These are phyloP conservation scores for Remorina albescens DNA, from an alignment of 2,797 vertebrate species.

Conservation along the genomic window DNA sequence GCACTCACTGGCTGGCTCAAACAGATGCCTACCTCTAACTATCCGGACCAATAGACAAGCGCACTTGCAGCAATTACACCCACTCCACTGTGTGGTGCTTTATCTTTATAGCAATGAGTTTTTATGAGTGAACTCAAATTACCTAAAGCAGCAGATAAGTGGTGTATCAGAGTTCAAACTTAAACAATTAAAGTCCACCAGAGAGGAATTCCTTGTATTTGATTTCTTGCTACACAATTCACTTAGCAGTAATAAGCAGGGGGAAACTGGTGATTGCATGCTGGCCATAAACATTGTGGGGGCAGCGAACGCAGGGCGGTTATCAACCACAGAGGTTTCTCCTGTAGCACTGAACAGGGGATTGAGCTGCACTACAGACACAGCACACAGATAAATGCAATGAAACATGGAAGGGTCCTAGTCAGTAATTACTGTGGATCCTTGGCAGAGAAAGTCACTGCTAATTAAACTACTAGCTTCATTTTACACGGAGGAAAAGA, in stretches of 20 bases:
- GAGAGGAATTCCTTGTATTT: conserved; percentile 64
- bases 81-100: conserved; percentile 47
- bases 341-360: conserved; percentile 48
- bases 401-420: conserved; percentile 71
- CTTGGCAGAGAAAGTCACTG: conserved; percentile 71
- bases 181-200: conserved; percentile 67
- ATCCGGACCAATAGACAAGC: conserved; percentile 46
- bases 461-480: conserved; percentile 82
- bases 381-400: conserved; percentile 76
- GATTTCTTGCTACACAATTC: conserved; percentile 58
- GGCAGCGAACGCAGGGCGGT: conserved; percentile 10
- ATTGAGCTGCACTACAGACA: conserved; percentile 50
- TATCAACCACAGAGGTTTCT: conserved; percentile 56
- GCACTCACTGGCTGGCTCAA: conserved; percentile 24
- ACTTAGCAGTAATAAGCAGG: conserved; percentile 58
- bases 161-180: conserved; percentile 63
- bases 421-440: conserved; percentile 79
- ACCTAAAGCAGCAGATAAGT: conserved; percentile 62
- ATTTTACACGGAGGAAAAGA: conserved; percentile 52
- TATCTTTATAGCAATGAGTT: conserved; percentile 54
- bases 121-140: conserved; percentile 62
- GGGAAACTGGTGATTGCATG: conserved; percentile 58
- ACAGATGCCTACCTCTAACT: conserved; percentile 25
- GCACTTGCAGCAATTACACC: conserved; percentile 56
- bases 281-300: conserved; percentile 56